These are phyloP conservation scores for Neolamprologus fasciatus DNA, from an alignment of 2,113 vertebrate genomes.

Conservation along the genomic window DNA sequence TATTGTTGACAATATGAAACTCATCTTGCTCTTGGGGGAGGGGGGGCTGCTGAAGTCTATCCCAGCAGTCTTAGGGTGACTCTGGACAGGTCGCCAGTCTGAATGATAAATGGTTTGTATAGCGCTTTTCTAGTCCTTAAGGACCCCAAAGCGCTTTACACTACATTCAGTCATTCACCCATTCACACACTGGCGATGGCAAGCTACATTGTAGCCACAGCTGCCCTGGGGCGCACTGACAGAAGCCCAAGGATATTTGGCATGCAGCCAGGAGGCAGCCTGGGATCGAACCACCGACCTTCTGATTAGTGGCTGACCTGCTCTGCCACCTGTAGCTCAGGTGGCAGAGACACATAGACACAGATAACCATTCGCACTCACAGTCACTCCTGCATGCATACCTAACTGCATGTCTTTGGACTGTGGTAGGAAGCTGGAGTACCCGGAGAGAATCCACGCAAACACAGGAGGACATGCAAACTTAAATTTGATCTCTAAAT, in stretches of 20 bases:
- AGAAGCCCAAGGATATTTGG: too few relatives aligned
- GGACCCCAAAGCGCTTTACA: too few relatives aligned
- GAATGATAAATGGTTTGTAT: too few relatives aligned
- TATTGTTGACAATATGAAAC: not conserved
- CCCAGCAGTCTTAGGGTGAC: not conserved
- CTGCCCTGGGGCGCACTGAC: too few relatives aligned
- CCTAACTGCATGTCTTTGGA: not conserved
- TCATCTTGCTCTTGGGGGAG: not conserved
- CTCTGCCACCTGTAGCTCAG: too few relatives aligned
- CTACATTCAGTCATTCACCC: too few relatives aligned
- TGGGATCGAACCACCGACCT: too few relatives aligned
- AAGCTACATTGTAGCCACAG: too few relatives aligned
- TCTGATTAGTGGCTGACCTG: too few relatives aligned
- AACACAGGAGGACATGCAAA: accelerated
- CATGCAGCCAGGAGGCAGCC: too few relatives aligned
- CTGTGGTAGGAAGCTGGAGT: not conserved
- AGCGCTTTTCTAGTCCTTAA: too few relatives aligned
- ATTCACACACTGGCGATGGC: too few relatives aligned
- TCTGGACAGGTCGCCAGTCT: not conserved
- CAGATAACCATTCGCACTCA: not conserved
- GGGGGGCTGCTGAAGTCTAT: not conserved
- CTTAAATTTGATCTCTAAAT: not conserved
- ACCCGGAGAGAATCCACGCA: not conserved
- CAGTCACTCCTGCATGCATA: not conserved
- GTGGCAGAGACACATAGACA: not conserved